Conservation (phyloP, 2,888 invertebrate species). For the Melanostoma mellinum region DNA sequence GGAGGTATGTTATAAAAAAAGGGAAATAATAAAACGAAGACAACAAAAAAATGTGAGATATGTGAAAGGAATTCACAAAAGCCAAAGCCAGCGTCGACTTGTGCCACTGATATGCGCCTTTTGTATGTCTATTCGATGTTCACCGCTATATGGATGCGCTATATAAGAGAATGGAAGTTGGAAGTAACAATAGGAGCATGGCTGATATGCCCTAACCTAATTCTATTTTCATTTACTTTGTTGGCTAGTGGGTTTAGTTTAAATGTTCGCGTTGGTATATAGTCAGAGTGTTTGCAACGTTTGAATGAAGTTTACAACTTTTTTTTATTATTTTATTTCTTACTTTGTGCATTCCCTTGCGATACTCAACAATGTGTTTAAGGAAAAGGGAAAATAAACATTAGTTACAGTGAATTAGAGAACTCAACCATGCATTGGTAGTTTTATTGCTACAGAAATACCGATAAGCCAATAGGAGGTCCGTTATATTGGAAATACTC, state of each 20-base stretch:
- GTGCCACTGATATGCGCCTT: slow-evolving; percentile 22
- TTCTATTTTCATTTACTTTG: slow-evolving; percentile 41
- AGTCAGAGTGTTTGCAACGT: slow-evolving; percentile 18
- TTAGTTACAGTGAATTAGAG: slow-evolving; percentile 44
- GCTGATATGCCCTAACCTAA: slow-evolving; percentile 50
- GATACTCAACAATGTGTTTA: slow-evolving; percentile 41
- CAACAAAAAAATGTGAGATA: slow-evolving; percentile 43
- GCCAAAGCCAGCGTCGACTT: slow-evolving; percentile 20
- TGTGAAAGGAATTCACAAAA: slow-evolving; percentile 59
- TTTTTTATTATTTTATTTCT: slow-evolving; percentile 4
- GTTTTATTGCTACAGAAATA: slow-evolving; percentile 5
- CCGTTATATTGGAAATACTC: not conserved
- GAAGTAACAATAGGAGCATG: slow-evolving; percentile 12
- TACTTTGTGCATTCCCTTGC: slow-evolving; percentile 34
- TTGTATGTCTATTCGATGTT: not conserved
- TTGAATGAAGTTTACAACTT: slow-evolving; percentile 32
- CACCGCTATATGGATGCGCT: not conserved
- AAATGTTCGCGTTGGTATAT: slow-evolving; percentile 36
- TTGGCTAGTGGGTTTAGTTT: slow-evolving; percentile 37
- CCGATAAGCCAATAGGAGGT: slow-evolving; percentile 16
- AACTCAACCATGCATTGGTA: slow-evolving; percentile 23
- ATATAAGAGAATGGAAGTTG: not conserved
- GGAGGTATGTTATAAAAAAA: slow-evolving; percentile 70
- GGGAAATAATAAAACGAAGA: slow-evolving; percentile 1
- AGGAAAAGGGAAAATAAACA: slow-evolving; percentile 46